Evolutionary conservation across 2,113 vertebrate genomes (phyloP).

Genomic region (Alethe castanea): DNA sequence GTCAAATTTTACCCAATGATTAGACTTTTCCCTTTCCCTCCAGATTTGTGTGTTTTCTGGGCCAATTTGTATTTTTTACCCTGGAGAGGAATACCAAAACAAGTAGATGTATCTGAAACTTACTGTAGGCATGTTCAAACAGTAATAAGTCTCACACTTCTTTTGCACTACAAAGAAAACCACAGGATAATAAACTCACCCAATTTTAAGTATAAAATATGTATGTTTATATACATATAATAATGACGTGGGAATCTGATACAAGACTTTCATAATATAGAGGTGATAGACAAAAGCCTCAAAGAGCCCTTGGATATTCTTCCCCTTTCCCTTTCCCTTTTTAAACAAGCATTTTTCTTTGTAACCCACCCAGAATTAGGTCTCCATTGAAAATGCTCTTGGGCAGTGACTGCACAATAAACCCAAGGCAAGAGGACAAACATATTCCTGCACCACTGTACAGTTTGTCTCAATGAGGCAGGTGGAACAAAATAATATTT

Average conservation of each 20-base stretch:
- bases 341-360: neutral
- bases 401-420: neutral
- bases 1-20: neutral
- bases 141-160: constrained; percentile 26
- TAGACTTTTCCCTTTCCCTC: neutral
- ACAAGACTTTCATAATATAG: neutral
- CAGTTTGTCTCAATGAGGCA: neutral
- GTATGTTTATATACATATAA: constrained; percentile 24
- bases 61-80: constrained; percentile 1
- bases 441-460: neutral
- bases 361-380: neutral
- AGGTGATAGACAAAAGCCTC: constrained; percentile 9
- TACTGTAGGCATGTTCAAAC: constrained; percentile 23
- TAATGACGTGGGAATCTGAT: constrained; percentile 42
- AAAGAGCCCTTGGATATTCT: neutral
- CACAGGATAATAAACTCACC: constrained; percentile 27
- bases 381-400: neutral
- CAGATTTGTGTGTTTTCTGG: neutral
- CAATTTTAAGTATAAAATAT: constrained; percentile 40
- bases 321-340: neutral
- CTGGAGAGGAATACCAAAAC: constrained; percentile 12
- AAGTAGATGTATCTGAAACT: constrained; percentile 2
- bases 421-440: neutral
- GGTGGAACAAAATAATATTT: neutral
- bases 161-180: constrained; percentile 64